Conservation (phyloP, 2,888 invertebrate genomes). For the Lasioglossum villosulum region DNA sequence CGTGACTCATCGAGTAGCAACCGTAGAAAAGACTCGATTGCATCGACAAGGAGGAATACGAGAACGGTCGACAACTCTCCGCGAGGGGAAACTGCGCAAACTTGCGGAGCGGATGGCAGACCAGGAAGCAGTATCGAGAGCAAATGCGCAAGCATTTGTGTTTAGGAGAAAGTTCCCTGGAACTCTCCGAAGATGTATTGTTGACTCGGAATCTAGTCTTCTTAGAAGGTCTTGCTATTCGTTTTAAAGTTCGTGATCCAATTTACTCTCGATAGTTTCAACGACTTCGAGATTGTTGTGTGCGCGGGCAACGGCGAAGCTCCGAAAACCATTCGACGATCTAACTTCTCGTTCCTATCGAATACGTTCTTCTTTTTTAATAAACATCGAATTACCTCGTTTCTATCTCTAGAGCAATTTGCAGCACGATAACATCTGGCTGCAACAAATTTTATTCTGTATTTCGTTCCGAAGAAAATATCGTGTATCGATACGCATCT, state of each 20-base stretch:
- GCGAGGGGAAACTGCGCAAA: constrained; percentile 33
- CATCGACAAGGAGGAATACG: constrained; percentile 53
- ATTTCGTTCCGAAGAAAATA: not conserved
- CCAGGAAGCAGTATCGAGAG: constrained; percentile 42
- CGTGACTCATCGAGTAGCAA: constrained; percentile 76
- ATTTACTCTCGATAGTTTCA: constrained; percentile 33
- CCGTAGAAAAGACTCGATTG: constrained; percentile 71
- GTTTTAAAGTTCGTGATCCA: constrained; percentile 27
- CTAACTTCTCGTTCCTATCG: not conserved
- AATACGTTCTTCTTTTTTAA: not conserved
- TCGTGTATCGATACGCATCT: not conserved
- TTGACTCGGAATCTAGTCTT: not conserved
- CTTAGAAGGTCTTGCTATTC: not conserved
- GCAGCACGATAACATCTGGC: not conserved
- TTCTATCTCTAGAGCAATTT: not conserved
- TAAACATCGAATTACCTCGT: not conserved
- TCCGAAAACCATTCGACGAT: not conserved
- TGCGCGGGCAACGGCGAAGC: constrained; percentile 2
- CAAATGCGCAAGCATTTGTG: constrained; percentile 26
- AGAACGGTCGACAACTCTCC: constrained; percentile 26
- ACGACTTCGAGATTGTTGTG: not conserved
- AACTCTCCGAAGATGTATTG: constrained; percentile 28
- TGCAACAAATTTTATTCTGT: too few species aligned
- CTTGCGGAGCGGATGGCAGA: constrained; percentile 37
- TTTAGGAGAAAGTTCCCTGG: constrained; percentile 48